Evolutionary conservation across 2,113 vertebrate genomes (phyloP).

Genomic region (Gobius niger): DNA sequence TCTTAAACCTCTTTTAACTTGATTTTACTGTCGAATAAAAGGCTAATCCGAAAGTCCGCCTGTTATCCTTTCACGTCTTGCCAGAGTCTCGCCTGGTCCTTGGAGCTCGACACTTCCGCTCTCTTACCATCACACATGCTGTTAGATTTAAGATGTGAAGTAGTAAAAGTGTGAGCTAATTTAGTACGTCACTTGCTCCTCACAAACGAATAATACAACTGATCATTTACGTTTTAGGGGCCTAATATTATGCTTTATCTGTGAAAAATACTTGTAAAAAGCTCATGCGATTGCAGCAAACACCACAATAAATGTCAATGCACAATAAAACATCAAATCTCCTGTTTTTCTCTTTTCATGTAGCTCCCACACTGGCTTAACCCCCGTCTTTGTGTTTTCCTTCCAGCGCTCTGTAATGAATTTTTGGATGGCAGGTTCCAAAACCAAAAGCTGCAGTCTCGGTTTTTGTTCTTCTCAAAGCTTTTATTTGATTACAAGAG

Average conservation of each 20-base stretch:
- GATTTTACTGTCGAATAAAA: slow-evolving; percentile 16
- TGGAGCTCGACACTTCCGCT: slow-evolving; percentile 36
- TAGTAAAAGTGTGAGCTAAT: slow-evolving; percentile 24
- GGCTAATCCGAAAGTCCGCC: slow-evolving; percentile 3
- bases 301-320: slow-evolving; percentile 47
- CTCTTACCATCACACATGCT: slow-evolving; percentile 35
- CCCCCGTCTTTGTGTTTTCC: slow-evolving; percentile 38
- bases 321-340: slow-evolving; percentile 40
- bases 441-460: slow-evolving; percentile 37
- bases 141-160: slow-evolving; percentile 23
- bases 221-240: slow-evolving; percentile 15
- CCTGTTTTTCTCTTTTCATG: slow-evolving; percentile 25
- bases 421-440: slow-evolving; percentile 66
- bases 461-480: slow-evolving; percentile 63
- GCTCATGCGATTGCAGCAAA: slow-evolving; percentile 47
- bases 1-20: slow-evolving; percentile 9
- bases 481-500: slow-evolving; percentile 66
- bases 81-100: slow-evolving; percentile 30
- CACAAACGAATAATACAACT: no score
- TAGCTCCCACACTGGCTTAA: slow-evolving; percentile 14
- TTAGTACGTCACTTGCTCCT: no score
- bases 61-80: slow-evolving; percentile 9
- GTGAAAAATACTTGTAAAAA: slow-evolving; percentile 22
- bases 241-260: not conserved
- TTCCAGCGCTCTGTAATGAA: slow-evolving; percentile 63